These are phyloP conservation scores for Sitobion miscanthi DNA, from an alignment of 1,140 invertebrate species.

Conservation along the genomic window DNA sequence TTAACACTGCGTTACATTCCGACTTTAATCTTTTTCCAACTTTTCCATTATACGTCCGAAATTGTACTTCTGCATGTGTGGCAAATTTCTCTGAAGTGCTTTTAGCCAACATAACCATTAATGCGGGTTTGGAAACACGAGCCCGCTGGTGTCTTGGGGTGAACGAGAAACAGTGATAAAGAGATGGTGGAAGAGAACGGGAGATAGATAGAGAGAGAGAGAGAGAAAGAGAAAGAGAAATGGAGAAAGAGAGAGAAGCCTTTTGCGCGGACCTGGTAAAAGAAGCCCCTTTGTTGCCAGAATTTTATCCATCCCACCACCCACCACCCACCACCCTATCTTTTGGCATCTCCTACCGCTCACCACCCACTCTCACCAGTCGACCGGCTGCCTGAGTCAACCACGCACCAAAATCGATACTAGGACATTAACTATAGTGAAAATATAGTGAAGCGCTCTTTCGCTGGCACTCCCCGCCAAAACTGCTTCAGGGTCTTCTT, in stretches of 20 bases:
- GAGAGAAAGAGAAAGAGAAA: slow-evolving; percentile 53
- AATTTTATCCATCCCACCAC: slow-evolving; percentile 58
- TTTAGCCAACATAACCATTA: slow-evolving; percentile 22
- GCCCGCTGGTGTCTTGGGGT: background rate
- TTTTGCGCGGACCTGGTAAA: slow-evolving; percentile 57
- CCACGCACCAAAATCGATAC: slow-evolving; percentile 44
- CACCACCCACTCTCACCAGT: background rate
- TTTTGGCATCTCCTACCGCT: slow-evolving; percentile 32
- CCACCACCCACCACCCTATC: slow-evolving; percentile 5
- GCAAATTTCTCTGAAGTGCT: slow-evolving; percentile 32
- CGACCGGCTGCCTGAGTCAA: slow-evolving; percentile 41
- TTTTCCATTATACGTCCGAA: slow-evolving; percentile 30
- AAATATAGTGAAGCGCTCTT: slow-evolving; percentile 31
- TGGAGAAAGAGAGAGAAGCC: slow-evolving; percentile 57
- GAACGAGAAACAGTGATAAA: slow-evolving; percentile 57
- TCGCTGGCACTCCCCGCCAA: background rate
- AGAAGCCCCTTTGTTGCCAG: slow-evolving; percentile 57
- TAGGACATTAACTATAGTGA: slow-evolving; percentile 36
- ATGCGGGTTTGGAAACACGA: slow-evolving; percentile 33
- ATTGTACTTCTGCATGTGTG: background rate
- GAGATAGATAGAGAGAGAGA: background rate
- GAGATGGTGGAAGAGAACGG: background rate
- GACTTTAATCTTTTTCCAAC: slow-evolving; percentile 24
- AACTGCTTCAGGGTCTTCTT: slow-evolving; percentile 9
- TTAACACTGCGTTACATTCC: slow-evolving; percentile 27